phyloP scores from a whole-genome alignment of 2,888 invertebrate genomes.

The Platynereis dumerilii region DNA sequence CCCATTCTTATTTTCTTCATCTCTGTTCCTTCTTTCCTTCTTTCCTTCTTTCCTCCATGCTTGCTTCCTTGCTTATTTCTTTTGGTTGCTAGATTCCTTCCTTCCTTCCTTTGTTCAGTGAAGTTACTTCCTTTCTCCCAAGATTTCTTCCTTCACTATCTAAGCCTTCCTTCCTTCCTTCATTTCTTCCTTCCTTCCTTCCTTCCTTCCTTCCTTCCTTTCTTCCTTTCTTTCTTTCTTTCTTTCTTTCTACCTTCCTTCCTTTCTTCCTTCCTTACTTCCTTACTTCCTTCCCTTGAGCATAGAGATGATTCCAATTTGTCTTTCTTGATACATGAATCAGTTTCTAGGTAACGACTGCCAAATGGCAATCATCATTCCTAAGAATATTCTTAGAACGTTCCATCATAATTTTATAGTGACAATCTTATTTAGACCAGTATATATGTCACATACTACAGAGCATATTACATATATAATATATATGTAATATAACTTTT shows the following conservation, averaged over 20 bases:
- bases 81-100: background rate
- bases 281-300: background rate
- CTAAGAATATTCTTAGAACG: too few species aligned
- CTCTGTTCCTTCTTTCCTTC: background rate
- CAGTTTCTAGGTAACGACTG: too few species aligned
- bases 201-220: background rate
- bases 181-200: background rate
- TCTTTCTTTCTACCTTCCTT: background rate
- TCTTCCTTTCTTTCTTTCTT: background rate
- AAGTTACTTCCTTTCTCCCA: background rate
- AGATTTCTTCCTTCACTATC: background rate
- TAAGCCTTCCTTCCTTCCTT: background rate
- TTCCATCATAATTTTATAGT: too few species aligned
- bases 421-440: too few species aligned
- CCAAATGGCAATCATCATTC: too few species aligned
- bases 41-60: background rate
- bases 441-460: too few species aligned
- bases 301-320: background rate
- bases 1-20: background rate
- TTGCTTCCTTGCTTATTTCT: background rate
- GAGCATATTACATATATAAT: too few species aligned
- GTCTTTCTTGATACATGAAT: too few species aligned
- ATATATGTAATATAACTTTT: too few species aligned
- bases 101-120: background rate
- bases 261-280: constrained; percentile 3